Evolutionary conservation across 1,140 invertebrate genomes (phyloP).

Genomic region (Apolygus lucorum): DNA sequence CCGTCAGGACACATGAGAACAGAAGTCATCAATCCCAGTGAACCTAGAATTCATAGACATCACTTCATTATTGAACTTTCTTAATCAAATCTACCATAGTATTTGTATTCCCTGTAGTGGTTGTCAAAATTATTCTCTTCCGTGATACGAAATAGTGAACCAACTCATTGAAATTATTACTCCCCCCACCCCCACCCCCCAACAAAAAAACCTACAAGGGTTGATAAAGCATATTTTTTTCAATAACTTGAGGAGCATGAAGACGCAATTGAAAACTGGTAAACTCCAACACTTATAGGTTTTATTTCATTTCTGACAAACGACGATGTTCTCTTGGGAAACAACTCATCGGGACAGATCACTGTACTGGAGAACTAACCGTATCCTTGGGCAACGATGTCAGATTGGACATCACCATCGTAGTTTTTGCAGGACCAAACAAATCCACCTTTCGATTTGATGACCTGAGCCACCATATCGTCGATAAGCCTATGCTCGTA

Average conservation of each 20-base stretch:
- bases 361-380: conserved; percentile 40
- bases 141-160: too few species aligned
- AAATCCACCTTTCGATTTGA: conserved; percentile 81
- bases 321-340: too few species aligned
- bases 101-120: neutral
- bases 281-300: too few species aligned
- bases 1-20: conserved; percentile 86
- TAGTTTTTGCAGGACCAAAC: conserved; percentile 91
- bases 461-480: conserved; percentile 83
- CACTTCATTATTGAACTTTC: neutral
- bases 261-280: too few species aligned
- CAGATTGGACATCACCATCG: conserved; percentile 84
- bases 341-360: too few species aligned
- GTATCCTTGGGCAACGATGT: conserved; percentile 78
- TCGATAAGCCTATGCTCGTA: conserved; percentile 90
- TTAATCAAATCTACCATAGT: neutral
- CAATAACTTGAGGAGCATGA: too few species aligned
- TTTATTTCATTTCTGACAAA: too few species aligned
- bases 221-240: too few species aligned
- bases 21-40: conserved; percentile 85
- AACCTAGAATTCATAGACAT: conserved; percentile 51
- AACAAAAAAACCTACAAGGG: too few species aligned
- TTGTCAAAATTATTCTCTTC: too few species aligned
- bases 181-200: too few species aligned
- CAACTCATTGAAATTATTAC: too few species aligned